Conservation (phyloP, 2,113 vertebrate species). For the Hystrix brachyura region DNA sequence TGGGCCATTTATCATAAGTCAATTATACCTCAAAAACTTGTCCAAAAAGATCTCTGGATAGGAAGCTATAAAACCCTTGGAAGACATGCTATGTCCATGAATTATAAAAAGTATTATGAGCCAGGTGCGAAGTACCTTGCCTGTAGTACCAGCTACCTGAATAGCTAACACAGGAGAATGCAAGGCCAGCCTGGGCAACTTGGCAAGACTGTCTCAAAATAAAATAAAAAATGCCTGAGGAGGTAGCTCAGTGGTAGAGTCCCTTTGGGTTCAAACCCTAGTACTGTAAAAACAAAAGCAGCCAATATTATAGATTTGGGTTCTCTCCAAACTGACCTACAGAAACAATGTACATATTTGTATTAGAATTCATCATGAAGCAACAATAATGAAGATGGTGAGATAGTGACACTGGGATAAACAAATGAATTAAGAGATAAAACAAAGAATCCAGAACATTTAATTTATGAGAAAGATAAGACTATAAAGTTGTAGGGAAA, state of each 20-base stretch:
- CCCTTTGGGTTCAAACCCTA: no score
- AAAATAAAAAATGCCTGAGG: no score
- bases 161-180: no score
- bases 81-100: background rate
- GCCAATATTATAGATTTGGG: background rate
- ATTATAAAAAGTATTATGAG: background rate
- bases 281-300: no score
- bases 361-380: background rate
- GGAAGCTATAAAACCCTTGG: background rate
- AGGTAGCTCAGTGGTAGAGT: no score
- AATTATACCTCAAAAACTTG: background rate
- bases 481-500: background rate
- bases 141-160: no score
- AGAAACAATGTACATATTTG: background rate
- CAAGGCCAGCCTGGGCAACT: no score
- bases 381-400: background rate
- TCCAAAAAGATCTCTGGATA: background rate
- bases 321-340: background rate
- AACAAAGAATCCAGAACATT: background rate
- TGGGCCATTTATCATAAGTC: background rate
- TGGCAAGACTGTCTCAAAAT: no score
- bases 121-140: no score
- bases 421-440: background rate
- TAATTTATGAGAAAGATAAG: background rate
- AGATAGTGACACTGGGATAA: background rate